Conservation (phyloP, 2,888 invertebrate species). For the Scaptomyza parva region DNA sequence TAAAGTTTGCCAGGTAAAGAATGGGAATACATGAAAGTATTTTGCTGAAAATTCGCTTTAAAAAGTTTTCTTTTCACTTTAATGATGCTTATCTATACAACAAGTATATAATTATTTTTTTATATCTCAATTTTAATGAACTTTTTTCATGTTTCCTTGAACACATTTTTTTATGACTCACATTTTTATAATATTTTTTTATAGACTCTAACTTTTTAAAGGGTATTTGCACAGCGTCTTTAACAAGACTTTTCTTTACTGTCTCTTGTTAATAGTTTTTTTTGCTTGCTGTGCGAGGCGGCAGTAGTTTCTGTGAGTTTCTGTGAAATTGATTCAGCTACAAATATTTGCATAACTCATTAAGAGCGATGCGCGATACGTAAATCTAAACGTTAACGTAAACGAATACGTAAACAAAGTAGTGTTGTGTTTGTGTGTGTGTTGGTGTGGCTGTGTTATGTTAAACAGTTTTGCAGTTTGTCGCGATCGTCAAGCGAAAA, state of each 20-base stretch:
- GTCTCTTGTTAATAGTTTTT: neutral
- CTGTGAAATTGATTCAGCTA: constrained; percentile 66
- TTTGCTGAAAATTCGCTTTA: too few relatives aligned
- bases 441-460: constrained; percentile 13
- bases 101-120: too few relatives aligned
- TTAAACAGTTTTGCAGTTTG: constrained; percentile 53
- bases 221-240: constrained; percentile 10
- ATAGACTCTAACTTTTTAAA: too few relatives aligned
- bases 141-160: too few relatives aligned
- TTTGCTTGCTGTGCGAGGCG: constrained; percentile 2
- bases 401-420: constrained; percentile 21
- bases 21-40: too few relatives aligned
- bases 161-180: too few relatives aligned
- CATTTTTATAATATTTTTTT: too few relatives aligned
- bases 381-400: constrained; percentile 19
- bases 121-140: too few relatives aligned
- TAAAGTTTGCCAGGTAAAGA: neutral
- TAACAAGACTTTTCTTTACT: neutral
- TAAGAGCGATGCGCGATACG: constrained; percentile 64
- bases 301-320: constrained; percentile 47
- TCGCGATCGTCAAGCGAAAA: constrained; percentile 66
- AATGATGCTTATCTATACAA: too few relatives aligned
- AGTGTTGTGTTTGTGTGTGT: constrained; percentile 16
- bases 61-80: too few relatives aligned
- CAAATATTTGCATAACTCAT: constrained; percentile 78